These are phyloP conservation scores for Acanthopagrus latus DNA, from an alignment of 2,797 vertebrate species.

Conservation along the genomic window DNA sequence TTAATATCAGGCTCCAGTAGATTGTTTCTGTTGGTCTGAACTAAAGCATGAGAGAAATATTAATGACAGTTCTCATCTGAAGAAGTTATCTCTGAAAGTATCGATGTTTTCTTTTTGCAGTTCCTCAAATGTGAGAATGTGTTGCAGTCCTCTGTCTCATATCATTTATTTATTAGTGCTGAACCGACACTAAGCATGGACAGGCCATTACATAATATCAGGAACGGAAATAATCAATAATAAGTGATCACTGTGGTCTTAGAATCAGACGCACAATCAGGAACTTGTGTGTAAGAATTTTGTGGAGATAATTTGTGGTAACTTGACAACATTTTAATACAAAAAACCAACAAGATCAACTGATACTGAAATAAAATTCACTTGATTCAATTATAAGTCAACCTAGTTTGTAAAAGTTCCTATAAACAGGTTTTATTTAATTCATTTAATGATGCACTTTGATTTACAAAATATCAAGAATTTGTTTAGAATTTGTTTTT, in stretches of 20 bases:
- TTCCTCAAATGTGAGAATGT: conserved; percentile 1
- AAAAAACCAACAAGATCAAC: not conserved
- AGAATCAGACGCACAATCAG: too few species aligned
- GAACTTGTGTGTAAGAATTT: not conserved
- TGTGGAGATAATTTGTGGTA: not conserved
- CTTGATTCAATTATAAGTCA: not conserved
- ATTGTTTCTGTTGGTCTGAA: not conserved
- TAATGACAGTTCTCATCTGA: not conserved
- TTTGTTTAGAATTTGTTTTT: too few species aligned
- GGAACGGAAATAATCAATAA: too few species aligned
- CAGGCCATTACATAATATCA: too few species aligned
- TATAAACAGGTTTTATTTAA: not conserved
- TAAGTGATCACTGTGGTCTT: too few species aligned
- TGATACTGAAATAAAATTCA: not conserved
- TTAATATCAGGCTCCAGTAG: not conserved
- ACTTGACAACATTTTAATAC: not conserved
- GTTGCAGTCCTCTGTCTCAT: not conserved
- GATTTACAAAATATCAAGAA: not conserved
- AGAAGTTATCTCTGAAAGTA: not conserved
- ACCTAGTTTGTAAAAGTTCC: not conserved
- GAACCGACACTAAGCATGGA: too few species aligned
- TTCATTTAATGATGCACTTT: not conserved
- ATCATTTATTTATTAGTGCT: too few species aligned
- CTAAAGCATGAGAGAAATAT: not conserved
- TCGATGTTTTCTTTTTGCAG: not conserved